These are phyloP conservation scores for Aphidius colemani DNA, from an alignment of 2,888 invertebrate species.

Conservation along the genomic window DNA sequence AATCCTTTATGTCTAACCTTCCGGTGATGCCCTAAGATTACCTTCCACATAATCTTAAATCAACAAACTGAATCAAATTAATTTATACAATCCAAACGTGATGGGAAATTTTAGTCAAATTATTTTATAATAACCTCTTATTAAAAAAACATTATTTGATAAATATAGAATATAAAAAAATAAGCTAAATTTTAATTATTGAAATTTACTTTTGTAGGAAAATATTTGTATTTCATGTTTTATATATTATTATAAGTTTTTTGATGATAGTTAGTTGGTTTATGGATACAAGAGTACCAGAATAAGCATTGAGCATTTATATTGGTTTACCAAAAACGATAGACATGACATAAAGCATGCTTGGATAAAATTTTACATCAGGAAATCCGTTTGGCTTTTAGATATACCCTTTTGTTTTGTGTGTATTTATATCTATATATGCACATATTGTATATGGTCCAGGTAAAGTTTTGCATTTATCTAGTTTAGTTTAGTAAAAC, in stretches of 20 bases:
- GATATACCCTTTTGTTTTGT: neutral
- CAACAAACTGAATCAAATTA: conserved; percentile 14
- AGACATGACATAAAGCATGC: no score
- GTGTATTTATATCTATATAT: no score
- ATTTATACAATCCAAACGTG: neutral
- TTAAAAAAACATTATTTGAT: no score
- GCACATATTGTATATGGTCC: neutral
- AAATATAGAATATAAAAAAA: neutral
- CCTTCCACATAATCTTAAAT: conserved; percentile 3
- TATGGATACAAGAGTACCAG: no score
- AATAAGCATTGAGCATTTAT: no score
- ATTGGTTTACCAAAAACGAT: no score
- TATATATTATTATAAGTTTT: no score
- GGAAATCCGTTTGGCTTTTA: neutral
- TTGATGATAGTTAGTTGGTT: no score
- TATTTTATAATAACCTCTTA: no score
- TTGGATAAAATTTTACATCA: neutral
- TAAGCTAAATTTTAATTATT: neutral
- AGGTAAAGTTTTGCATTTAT: neutral
- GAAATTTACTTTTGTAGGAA: no score
- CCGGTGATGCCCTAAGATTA: conserved; percentile 5
- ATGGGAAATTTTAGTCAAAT: neutral
- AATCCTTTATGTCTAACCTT: conserved; percentile 8
- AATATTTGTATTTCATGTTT: no score
- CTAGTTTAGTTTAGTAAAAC: no score